Evolutionary conservation across 1,140 invertebrate genomes (phyloP), one percentile per base, ranked within the genome.

Genomic region (Danaus melanippus): DNA sequence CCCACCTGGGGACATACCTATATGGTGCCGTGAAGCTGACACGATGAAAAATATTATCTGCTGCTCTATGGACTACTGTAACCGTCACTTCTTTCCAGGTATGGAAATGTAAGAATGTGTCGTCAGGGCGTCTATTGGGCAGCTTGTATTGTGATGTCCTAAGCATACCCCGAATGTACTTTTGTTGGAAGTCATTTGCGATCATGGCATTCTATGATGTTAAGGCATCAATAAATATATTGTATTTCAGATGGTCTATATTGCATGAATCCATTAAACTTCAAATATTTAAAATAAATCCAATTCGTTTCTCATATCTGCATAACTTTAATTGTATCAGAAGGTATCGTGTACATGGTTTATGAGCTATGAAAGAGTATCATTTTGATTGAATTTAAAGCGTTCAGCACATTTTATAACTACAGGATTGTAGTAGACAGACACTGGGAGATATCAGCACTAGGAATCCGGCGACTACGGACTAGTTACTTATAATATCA

Each of bases 11-110:
- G 90, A 90, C 74, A 87, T 81, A 50, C 80, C 91, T 59, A 83
- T 90, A 63, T 92, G 90, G 88, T 90, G 90, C 81, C 84, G 88
- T 70, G 84, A 90, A 58, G 72, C 78, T 64, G 78, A 84, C 67
- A 85, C 86, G 62, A 76, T 88, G 57, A 76, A 15, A 15, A 15
- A 86, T 64, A 88, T 88, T 68, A 90, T 89, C 84, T 92, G 91
- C 87, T 89, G 90, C 71, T 73, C 87, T 44, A 73, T 76, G 69
- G 90, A 92, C 87, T 88, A 85, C 81, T 92, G 91, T 88, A 92
- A 92, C 84, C 80, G 76, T 67, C 73, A 89, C 67, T 57, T 71
- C 67, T 75, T 79, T 64, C 52, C 70, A 84, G 81, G 81, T 83
- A 82, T 70, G 68, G 67, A 69, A 68, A 57, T 59, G 53, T 58